Conservation (phyloP, 2,113 vertebrate genomes). For the Passerina amoena region DNA sequence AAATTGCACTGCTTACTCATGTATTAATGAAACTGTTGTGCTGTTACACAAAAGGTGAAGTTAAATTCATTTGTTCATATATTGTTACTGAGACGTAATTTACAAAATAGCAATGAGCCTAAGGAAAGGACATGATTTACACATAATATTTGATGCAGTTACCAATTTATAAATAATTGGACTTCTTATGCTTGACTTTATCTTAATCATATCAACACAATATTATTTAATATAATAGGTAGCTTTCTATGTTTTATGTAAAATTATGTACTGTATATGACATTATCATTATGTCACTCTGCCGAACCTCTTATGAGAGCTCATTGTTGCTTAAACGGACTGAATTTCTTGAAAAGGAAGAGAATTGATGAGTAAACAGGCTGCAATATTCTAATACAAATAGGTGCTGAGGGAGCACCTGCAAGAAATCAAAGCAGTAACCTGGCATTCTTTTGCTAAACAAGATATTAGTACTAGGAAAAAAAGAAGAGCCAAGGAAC, state of each 20-base stretch:
- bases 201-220: background rate
- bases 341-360: background rate
- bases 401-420: background rate
- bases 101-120: background rate
- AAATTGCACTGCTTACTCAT: background rate
- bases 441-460: background rate
- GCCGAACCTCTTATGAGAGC: background rate
- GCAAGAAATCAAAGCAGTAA: background rate
- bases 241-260: background rate
- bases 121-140: background rate
- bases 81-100: background rate
- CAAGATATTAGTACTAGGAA: background rate
- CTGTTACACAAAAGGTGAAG: background rate
- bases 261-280: background rate
- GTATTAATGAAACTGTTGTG: background rate
- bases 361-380: background rate
- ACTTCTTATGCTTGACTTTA: background rate
- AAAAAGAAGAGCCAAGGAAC: background rate
- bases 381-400: background rate
- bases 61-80: background rate
- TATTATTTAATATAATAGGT: background rate
- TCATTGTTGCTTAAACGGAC: background rate
- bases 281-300: background rate
- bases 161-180: background rate
- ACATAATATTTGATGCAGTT: background rate